Evolutionary conservation across 2,888 invertebrate genomes (phyloP).

Genomic region (Luffia ferchaultella): DNA sequence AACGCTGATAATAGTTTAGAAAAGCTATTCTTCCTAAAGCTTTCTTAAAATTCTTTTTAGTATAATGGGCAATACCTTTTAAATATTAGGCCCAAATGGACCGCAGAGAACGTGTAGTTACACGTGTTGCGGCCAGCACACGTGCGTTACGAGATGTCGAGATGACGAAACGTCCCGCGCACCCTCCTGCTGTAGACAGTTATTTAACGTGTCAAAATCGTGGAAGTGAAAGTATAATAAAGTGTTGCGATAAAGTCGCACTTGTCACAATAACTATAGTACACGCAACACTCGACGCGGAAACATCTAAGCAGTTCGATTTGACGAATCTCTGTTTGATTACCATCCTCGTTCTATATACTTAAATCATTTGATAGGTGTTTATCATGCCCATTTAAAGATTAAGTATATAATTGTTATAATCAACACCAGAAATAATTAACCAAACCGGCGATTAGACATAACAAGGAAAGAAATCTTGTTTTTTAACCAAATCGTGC

Average conservation of each 20-base stretch:
- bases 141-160: background rate
- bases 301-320: background rate
- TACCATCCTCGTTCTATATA: background rate
- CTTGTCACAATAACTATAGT: slow-evolving; percentile 1
- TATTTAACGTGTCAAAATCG: slow-evolving; percentile 24
- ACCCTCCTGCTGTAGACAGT: background rate
- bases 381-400: no score
- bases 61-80: no score
- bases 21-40: no score
- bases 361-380: no score
- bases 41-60: no score
- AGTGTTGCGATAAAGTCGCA: slow-evolving; percentile 2
- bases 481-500: no score
- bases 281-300: background rate
- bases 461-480: no score
- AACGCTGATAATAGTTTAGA: no score
- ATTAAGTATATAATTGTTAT: no score
- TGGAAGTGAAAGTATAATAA: slow-evolving; percentile 42
- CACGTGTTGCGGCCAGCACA: no score
- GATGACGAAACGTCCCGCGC: background rate
- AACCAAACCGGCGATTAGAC: no score
- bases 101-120: background rate
- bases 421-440: no score
- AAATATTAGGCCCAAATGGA: background rate
- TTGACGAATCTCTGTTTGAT: background rate